phyloP scores from a whole-genome alignment of 2,797 vertebrate genomes.

The Anguilla obscura region DNA sequence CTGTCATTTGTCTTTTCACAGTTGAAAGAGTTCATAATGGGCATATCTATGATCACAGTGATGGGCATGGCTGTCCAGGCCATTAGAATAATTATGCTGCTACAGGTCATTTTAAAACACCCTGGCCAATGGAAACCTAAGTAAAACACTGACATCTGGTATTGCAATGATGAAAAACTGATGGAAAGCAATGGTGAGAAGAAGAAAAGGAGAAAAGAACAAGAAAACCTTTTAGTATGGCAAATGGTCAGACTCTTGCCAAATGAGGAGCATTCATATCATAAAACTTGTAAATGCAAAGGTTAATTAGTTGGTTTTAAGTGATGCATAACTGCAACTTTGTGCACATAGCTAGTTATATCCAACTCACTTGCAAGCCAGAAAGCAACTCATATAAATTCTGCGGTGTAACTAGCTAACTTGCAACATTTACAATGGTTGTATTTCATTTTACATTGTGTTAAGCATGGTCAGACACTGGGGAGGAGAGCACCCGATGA shows the following conservation, averaged over 20 bases:
- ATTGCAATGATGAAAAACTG: background rate
- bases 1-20: too few species aligned
- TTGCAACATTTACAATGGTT: background rate
- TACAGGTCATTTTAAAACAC: background rate
- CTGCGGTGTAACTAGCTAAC: background rate
- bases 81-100: too few species aligned
- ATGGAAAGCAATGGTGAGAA: background rate
- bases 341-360: too few species aligned
- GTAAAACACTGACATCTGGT: background rate
- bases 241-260: background rate
- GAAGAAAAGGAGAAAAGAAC: background rate
- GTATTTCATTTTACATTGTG: background rate
- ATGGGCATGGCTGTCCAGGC: background rate
- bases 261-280: too few species aligned
- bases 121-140: background rate
- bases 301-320: too few species aligned
- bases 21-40: too few species aligned
- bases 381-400: background rate
- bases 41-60: background rate
- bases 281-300: background rate
- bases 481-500: background rate
- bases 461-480: background rate
- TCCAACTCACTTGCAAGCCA: too few species aligned
- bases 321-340: too few species aligned
- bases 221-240: background rate